Percentiles rank a stretch among this genome's conserved stretches.
Evolutionary conservation across 2,113 vertebrate species (phyloP).

Genomic region (Dissostichus mawsoni): DNA sequence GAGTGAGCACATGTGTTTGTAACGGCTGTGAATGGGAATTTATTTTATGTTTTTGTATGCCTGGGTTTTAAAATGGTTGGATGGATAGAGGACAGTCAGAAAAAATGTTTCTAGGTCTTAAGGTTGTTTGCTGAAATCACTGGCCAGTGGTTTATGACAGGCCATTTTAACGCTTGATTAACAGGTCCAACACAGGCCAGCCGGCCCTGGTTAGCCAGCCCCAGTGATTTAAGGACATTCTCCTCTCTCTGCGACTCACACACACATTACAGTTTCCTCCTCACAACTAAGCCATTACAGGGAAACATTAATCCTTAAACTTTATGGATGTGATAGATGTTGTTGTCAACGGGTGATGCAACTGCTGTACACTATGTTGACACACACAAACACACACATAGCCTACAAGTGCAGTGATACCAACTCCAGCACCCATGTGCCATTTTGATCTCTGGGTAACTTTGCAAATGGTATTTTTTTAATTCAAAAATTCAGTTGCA

Average conservation of each 20-base stretch:
- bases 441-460: no score
- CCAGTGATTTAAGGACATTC: slow-evolving; percentile 78
- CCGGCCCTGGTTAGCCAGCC: slow-evolving; percentile 61
- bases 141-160: slow-evolving; percentile 74
- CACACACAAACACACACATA: not conserved
- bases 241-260: slow-evolving; percentile 71
- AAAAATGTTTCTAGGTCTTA: slow-evolving; percentile 44
- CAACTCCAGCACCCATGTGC: no score
- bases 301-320: slow-evolving; percentile 58
- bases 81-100: slow-evolving; percentile 31
- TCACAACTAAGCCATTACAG: slow-evolving; percentile 48
- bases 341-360: slow-evolving; percentile 42
- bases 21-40: not conserved
- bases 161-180: slow-evolving; percentile 80
- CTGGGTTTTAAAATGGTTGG: slow-evolving; percentile 23
- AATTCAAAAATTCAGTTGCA: no score
- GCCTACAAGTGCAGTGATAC: not conserved
- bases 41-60: slow-evolving; percentile 19
- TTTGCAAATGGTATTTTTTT: no score
- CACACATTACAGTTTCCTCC: slow-evolving; percentile 34
- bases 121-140: slow-evolving; percentile 73
- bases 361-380: slow-evolving; percentile 6
- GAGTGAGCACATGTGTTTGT: slow-evolving; percentile 12
- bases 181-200: slow-evolving; percentile 73
- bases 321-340: slow-evolving; percentile 61